A percentile compares a stretch with the other conserved stretches of the same genome.
Conservation (phyloP, 1,140 invertebrate species). For the Cardiocondyla obscurior region DNA sequence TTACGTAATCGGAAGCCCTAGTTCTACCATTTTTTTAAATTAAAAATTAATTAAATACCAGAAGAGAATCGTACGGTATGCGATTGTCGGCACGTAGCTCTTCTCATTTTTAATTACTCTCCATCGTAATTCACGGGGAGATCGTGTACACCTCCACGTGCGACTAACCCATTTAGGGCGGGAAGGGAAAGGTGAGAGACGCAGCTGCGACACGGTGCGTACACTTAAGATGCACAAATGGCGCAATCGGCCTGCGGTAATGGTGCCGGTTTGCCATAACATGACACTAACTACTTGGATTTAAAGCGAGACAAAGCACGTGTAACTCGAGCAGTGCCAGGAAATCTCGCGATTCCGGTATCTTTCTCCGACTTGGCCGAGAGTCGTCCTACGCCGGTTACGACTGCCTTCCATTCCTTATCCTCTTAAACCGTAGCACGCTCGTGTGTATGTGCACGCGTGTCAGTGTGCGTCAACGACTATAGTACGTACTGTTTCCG, state of each 20-base stretch:
- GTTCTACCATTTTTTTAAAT: neutral
- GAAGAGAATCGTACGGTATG: neutral
- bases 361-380: neutral
- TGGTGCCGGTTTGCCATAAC: conserved; percentile 70
- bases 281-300: conserved; percentile 77
- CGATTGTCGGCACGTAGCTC: neutral
- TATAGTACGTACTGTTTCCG: conserved; percentile 2
- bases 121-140: neutral
- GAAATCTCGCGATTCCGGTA: conserved; percentile 77
- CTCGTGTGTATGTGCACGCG: too few species aligned
- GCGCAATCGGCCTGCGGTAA: conserved; percentile 51
- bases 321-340: conserved; percentile 75
- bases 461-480: neutral
- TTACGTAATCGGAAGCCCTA: neutral
- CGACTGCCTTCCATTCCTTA: conserved; percentile 17
- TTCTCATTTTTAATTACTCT: neutral
- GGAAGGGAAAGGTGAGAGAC: conserved; percentile 54
- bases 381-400: conserved; percentile 14
- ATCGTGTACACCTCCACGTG: too few species aligned
- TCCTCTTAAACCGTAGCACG: neutral
- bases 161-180: neutral
- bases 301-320: conserved; percentile 77
- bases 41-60: neutral
- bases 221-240: conserved; percentile 47
- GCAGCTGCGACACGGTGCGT: conserved; percentile 31